Base-by-base conservation (phyloP, 1,140 invertebrate genomes). In the Euwallacea similis region DNA sequence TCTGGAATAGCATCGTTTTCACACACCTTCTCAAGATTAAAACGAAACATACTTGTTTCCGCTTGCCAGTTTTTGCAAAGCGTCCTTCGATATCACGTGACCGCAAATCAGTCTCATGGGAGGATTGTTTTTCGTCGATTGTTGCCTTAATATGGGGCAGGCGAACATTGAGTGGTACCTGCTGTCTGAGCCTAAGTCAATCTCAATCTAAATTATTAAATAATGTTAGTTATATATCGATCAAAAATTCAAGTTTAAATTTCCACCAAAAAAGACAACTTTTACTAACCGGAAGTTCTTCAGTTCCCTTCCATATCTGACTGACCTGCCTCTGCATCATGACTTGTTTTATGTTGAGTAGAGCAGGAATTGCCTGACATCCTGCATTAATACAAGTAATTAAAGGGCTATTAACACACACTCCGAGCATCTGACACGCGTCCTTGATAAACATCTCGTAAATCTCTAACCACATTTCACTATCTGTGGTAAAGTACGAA, bases 131-230 rank as follows among this genome's bases (percentile, higher is more conserved):
- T 99, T 96, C 9, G 95, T 95, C 58, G 94, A 96, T 83, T 99
- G 97, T 83, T 98, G 96, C 47, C 96, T 88, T 58, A 99, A 85
- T 78, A 99, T 99, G 11, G 98, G 98, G 84, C 98, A 99, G 9
- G 97, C 97, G 84, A 99, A 99, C 74, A 98, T 93, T 41, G 96
- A 98, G 84, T 99, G 98, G 82, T 96, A 98, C 74, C 93, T 89
- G 75, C 90, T 91, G 59, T 95, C 92, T 72, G 89, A 88, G 8
- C 92, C 94, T 7, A 97, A 83, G 78, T 97, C 93, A 75, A 97
- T 96, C 83, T 96, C 94, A 80, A 97, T 96, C 92, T 94, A 77
- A 84, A 83, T 33, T 33, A 33, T 33, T 33, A 33, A 1, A 33
- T 33, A 33, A 33, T 33, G 4, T 33, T 33, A 33, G 21, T 33